Evolutionary conservation across 2,113 vertebrate species (phyloP).

Genomic region (Indicator maculatus): DNA sequence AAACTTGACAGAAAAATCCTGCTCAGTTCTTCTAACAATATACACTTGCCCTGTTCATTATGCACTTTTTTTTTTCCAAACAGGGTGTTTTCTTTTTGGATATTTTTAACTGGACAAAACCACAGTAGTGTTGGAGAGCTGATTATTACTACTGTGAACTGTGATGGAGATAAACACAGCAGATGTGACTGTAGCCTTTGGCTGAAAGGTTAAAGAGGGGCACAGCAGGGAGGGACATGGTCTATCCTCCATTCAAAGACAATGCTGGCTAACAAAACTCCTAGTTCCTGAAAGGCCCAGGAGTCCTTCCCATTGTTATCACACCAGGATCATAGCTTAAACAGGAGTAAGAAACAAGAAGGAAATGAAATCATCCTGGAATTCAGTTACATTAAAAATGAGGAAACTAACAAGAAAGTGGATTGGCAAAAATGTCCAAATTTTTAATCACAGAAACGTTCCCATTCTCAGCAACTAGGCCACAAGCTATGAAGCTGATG

Average conservation of each 20-base stretch:
- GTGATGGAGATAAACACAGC: constrained; percentile 7
- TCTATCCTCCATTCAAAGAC: constrained; percentile 52
- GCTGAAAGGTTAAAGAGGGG: constrained; percentile 54
- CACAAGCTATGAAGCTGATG: neutral
- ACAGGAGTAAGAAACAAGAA: constrained; percentile 67
- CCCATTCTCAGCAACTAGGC: neutral
- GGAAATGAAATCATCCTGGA: constrained; percentile 65
- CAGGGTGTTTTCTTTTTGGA: constrained; percentile 23
- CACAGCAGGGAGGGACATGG: neutral
- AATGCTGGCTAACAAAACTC: constrained; percentile 51
- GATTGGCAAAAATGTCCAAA: constrained; percentile 5
- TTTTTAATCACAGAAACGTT: neutral
- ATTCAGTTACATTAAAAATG: constrained; percentile 52
- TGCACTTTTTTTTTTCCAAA: neutral
- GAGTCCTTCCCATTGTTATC: constrained; percentile 57
- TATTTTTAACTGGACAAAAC: constrained; percentile 48
- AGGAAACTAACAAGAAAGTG: constrained; percentile 42
- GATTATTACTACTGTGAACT: constrained; percentile 34
- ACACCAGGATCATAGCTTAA: constrained; percentile 42
- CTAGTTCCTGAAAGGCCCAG: constrained; percentile 61
- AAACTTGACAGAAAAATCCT: constrained; percentile 18
- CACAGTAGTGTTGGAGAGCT: constrained; percentile 45
- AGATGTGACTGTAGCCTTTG: constrained; percentile 37
- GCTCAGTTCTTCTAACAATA: neutral
- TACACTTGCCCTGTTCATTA: neutral